Evolutionary conservation across 2,797 vertebrate species (phyloP), one percentile per base, ranked within the genome.

Genomic region (Halcyon badia): DNA sequence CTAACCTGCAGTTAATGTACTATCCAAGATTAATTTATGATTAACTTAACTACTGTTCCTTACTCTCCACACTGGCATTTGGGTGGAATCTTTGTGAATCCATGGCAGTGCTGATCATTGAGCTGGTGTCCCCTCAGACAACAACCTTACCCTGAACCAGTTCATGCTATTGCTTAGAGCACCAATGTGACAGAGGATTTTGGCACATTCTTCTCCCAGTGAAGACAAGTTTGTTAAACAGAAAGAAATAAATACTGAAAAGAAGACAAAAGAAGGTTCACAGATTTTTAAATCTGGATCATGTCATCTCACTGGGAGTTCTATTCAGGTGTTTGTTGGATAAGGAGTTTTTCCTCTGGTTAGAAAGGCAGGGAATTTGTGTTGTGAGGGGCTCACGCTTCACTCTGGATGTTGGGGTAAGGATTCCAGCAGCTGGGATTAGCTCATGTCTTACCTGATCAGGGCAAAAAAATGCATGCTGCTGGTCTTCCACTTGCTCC

Each of bases 361-460:
- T 71, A 65, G 20, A 44, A 62, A 22, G 21, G 21, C 26, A 39
- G 65, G 17, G 35, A 52, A 2, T 25, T 57, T 44, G 48, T 56
- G 42, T 22, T 60, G 71, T 60, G n/a, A 81, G n/a, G 5, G 10
- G 26, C 44, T 89, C 28, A 37, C 3, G 1, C 8, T 42, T 86
- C 16, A 19, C 16, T 84, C 49, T 81, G 37, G 5, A 10, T 71
- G 24, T n/a, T 0, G 0, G 20, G 18, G 3, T 70, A 44, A 56
- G n/a, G 30, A 41, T 28, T 31, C 18, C 31, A 82, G 35, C 20
- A 87, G 17, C 56, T 89, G 56, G 35, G 14, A 81, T 22, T 26
- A 58, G 11, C 44, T 90, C 0, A 0, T 75, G 13, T 66, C 10
- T 35, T 46, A 46, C 28, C 46, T 76, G 81, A 24, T 4, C 3